Percentiles rank a stretch among this genome's conserved stretches.
These are phyloP conservation scores for Nasonia longicornis DNA, from an alignment of 1,140 invertebrate genomes.

Conservation along the genomic window DNA sequence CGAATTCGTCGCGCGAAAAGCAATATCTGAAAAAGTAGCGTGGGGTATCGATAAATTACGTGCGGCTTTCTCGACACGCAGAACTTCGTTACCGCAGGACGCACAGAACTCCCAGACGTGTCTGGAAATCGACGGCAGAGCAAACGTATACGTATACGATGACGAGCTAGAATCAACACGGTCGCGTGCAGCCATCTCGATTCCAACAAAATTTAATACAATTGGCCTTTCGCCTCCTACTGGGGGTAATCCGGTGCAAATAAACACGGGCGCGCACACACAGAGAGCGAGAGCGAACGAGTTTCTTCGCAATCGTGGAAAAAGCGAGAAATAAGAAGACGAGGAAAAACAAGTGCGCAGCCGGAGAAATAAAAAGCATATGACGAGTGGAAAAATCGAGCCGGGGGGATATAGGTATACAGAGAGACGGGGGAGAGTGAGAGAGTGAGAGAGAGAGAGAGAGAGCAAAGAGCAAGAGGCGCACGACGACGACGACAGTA, in stretches of 20 bases:
- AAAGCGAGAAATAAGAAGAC: background rate
- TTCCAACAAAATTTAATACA: conserved; percentile 2
- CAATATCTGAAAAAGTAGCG: too few relatives aligned
- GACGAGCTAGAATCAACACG: background rate
- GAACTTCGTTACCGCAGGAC: background rate
- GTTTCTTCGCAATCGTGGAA: conserved; percentile 5
- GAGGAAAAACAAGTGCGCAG: background rate
- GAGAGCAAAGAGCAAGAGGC: conserved; percentile 1
- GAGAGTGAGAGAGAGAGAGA: background rate
- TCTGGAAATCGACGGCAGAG: background rate
- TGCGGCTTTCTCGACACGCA: background rate
- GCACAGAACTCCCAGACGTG: background rate
- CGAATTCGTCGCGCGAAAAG: background rate
- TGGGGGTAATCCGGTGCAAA: conserved; percentile 1
- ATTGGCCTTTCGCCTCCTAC: background rate
- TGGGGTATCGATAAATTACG: too few relatives aligned
- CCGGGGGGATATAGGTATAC: background rate
- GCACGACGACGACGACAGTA: background rate
- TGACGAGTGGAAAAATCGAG: background rate
- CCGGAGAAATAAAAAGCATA: background rate
- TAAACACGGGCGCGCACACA: background rate
- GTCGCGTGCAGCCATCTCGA: background rate
- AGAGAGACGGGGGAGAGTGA: background rate
- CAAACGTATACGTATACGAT: background rate
- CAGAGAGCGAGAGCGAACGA: background rate